Evolutionary conservation across 2,888 invertebrate genomes (phyloP), one percentile per base, ranked within the genome.

Genomic region (Cyclophora albipunctata): DNA sequence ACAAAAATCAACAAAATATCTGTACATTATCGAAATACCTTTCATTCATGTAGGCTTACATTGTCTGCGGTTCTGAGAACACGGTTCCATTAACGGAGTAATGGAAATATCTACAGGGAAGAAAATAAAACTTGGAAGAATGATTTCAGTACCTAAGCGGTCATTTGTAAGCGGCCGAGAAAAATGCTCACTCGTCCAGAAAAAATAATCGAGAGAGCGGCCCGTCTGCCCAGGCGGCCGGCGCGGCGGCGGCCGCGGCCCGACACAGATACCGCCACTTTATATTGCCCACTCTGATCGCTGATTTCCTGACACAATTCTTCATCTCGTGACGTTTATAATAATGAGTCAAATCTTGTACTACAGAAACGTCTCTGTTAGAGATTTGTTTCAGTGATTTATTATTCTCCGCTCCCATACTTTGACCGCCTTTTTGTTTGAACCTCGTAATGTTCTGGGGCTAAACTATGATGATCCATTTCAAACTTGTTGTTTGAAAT

Each of bases 161-260:
- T 81, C 81, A 84, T 86, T 86, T 85, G 81, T 85, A 81, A 81
- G 81, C 77, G 72, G 76, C 69, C 69, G 78, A 82, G 83, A 84
- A 78, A 84, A 84, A 83, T 83, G 81, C 73, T 81, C 74, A 72
- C 74, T 81, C 79, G 76, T 69, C 77, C 68, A 78, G 81, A 82
- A 83, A 83, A 84, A 84, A 83, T 81, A 80, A 81, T 81, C 74
- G 74, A 63, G 61, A 68, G 69, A 63, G 63, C 62, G 65, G 59
- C 20, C 20, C 20, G 20, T 20, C 20, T 20, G 20, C 20, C 20
- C 63, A 60, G 45, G 50, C 45, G 51, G 45, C 54, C 64, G 64
- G 52, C 63, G 40, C 7, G 4, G 7, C 20, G 37, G 34, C 43
- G 6, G 40, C 20, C 50, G 46, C 52, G 50, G 47, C 34, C 48